Base-by-base conservation (phyloP, 1,140 invertebrate genomes). In the Cherax quadricarinatus region DNA sequence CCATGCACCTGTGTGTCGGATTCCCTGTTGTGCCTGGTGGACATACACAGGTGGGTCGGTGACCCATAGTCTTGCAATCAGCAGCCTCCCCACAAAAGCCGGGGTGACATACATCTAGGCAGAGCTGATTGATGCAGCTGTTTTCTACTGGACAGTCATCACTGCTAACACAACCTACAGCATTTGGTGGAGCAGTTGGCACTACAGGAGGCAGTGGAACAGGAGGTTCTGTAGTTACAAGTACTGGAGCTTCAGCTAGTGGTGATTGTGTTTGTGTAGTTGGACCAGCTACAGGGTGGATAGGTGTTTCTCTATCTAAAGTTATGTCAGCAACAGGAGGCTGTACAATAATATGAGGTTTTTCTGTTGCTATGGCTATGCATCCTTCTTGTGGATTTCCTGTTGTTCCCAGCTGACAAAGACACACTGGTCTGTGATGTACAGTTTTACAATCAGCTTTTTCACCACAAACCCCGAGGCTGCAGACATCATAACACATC, bases 141-240 rank as follows among this genome's bases (percentile, higher is more conserved):
- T 97, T 96, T 94, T 98, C 97, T 62, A 96, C 95, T 3, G 98
- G 97, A 95, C 98, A 99, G 92, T 98, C 98, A 92, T 97, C 97
- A 94, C 98, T 98, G 87, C 97, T 97, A 93, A 97, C 96, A 95
- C 98, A 99, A 30, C 98, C 98, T 73, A 89, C 30, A 16, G 85
- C 62, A 49, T 82, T 96, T 96, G 95, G 97, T 98, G 94, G 97
- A 96, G 95, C 97, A 97, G 94, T 98, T 97, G 1, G 97, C 96
- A 86, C 97, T 97, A 94, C 97, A 97, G 14, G 97, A 97, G 53
- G 97, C 97, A 70, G 96, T 96, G 91, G 96, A 96, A 94, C 97
- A 49, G 78, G 97, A 21, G 97, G 96, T 94, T 97, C 92, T 94
- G 95, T n/a, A 91, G 94, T 95, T 84, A 95, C 30, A 82, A 21